phyloP scores from a whole-genome alignment of 2,888 invertebrate species.

The Chouioia cunea region DNA sequence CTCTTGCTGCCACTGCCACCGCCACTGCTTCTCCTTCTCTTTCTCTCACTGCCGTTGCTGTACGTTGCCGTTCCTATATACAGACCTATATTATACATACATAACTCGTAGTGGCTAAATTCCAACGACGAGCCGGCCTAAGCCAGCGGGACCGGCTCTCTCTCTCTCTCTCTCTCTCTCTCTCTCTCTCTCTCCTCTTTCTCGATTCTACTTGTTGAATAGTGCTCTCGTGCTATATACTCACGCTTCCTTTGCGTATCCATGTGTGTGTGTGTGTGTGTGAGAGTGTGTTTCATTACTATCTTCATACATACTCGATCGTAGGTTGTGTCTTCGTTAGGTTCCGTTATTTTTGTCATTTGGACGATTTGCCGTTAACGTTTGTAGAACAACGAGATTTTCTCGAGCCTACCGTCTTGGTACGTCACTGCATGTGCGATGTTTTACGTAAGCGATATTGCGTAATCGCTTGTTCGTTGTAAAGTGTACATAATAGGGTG shows the following conservation, averaged over 20 bases:
- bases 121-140: constrained; percentile 21
- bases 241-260: too few relatives aligned
- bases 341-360: too few relatives aligned
- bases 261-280: background rate
- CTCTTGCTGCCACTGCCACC: background rate
- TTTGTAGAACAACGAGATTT: too few relatives aligned
- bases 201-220: constrained; percentile 59
- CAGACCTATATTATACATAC: constrained; percentile 33
- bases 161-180: constrained; percentile 56
- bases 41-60: background rate
- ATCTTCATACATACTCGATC: background rate
- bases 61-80: constrained; percentile 4
- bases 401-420: background rate
- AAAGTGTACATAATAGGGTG: too few relatives aligned
- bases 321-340: too few relatives aligned
- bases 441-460: too few relatives aligned
- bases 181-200: constrained; percentile 58
- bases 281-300: background rate
- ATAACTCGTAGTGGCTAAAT: constrained; percentile 24
- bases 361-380: too few relatives aligned
- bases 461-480: too few relatives aligned
- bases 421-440: background rate
- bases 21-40: background rate
- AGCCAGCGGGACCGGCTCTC: constrained; percentile 38
- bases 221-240: constrained; percentile 36